phyloP scores from a whole-genome alignment of 2,797 vertebrate genomes.

The Enteromius unitaeniatus region DNA sequence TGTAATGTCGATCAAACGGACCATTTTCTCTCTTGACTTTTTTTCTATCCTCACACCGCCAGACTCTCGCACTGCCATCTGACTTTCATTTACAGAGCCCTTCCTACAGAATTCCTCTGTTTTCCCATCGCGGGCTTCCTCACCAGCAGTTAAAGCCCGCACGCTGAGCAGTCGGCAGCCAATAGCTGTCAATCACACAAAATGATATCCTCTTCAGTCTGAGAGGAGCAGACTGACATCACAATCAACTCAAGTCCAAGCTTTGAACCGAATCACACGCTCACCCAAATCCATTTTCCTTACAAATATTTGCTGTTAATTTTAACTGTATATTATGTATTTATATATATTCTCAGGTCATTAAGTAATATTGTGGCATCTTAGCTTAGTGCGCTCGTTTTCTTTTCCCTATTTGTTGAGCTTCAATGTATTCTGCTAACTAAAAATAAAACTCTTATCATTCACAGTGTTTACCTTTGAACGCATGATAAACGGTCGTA shows the following conservation, averaged over 20 bases:
- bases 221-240: constrained; percentile 45
- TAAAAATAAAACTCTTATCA: constrained; percentile 21
- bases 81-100: constrained; percentile 48
- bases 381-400: neutral
- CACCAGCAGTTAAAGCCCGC: constrained; percentile 41
- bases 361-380: neutral
- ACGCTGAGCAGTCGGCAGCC: constrained; percentile 50
- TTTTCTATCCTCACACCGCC: neutral
- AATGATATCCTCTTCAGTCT: constrained; percentile 49
- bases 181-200: constrained; percentile 59
- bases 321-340: neutral
- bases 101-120: constrained; percentile 43
- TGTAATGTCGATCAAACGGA: constrained; percentile 28
- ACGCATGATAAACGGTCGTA: constrained; percentile 40
- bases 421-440: neutral
- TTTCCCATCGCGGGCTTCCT: constrained; percentile 40
- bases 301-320: neutral
- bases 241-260: constrained; percentile 30
- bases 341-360: neutral
- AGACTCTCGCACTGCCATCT: constrained; percentile 39
- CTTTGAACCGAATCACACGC: constrained; percentile 15
- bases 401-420: neutral
- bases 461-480: constrained; percentile 43
- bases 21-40: constrained; percentile 21
- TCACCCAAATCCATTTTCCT: neutral